These are phyloP conservation scores for Tachina lurida DNA, from an alignment of 2,888 invertebrate genomes.

Conservation along the genomic window DNA sequence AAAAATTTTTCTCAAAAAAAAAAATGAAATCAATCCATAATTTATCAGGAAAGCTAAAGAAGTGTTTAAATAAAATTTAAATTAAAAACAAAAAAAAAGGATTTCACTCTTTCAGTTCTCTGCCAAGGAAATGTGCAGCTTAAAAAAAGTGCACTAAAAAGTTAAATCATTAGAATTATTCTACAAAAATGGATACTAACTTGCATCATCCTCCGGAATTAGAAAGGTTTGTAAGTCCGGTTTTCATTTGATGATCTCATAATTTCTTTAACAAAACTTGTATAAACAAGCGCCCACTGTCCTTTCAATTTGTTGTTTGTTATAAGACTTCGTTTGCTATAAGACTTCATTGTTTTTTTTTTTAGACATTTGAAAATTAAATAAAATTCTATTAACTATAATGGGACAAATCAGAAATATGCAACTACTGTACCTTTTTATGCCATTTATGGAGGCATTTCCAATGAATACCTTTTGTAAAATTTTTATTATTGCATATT, in stretches of 20 bases:
- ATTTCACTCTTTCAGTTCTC: background rate
- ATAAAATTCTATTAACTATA: no score
- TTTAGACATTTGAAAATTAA: background rate
- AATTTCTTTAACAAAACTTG: background rate
- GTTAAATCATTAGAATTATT: background rate
- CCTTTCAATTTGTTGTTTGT: background rate
- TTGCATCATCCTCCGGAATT: slow-evolving; percentile 63
- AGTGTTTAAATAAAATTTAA: background rate
- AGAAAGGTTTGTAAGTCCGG: slow-evolving; percentile 58
- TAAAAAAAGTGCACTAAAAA: background rate
- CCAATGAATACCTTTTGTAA: no score
- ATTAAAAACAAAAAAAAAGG: background rate
- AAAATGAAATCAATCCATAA: no score
- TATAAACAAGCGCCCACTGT: slow-evolving; percentile 2
- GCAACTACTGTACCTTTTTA: no score
- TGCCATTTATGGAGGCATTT: no score
- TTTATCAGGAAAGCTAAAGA: background rate
- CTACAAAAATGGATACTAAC: slow-evolving; percentile 62
- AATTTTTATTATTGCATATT: no score
- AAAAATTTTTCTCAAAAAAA: background rate
- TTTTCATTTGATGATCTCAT: background rate
- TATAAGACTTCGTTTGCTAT: background rate
- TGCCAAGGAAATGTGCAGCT: background rate
- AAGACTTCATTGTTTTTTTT: background rate
- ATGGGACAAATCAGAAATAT: no score